Base-by-base conservation (phyloP, 37 sponge, comb jelly and placozoan species). In the Theonella swinhoei region DNA sequence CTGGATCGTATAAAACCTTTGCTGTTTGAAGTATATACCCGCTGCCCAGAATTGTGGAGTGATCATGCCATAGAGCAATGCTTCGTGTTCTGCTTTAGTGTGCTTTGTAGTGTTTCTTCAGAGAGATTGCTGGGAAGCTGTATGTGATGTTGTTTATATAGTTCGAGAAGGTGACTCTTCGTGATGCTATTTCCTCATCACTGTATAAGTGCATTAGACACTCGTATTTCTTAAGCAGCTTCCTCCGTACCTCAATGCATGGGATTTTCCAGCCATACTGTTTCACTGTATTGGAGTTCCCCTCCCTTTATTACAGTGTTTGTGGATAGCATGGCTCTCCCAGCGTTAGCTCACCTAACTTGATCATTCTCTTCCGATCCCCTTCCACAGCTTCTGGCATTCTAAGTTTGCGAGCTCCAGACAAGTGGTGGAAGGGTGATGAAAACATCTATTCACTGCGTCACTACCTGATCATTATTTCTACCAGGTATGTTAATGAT, bases 211-310 rank as follows among this genome's bases (percentile, higher is more conserved):
- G 78, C 85, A 85, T 76, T 5, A 47, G n/a, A 26, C 32, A 23
- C 40, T 85, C 70, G 28, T 85, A 68, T 41, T 69, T 74, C 33
- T 66, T 39, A 17, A 84, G 61, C 20, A 84, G 42, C 19, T 85
- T 74, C 61, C 68, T 9, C 37, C 85, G 29, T 23, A 84, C 20
- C 17, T 84, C 84, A 24, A 75, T n/a, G 17, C 74, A 68, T 25
- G 76, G 67, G 25, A 84, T 74, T 37, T 85, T 85, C 42, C 78
- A 37, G 5, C 85, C 78, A 59, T 76, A 71, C 28, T 72, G 39
- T 64, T 38, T 38, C 23, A n/a, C 72, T 36, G 71, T 28, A 22
- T n/a, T 54, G 31, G 17, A 9, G 33, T 54, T 19, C 39, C 71
- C 7, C 60, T 63, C 29, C 29, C 82, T 73, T 9, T 82, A 31